Base-by-base conservation (phyloP, 2,797 vertebrate genomes). In the Anguilla marmorata region DNA sequence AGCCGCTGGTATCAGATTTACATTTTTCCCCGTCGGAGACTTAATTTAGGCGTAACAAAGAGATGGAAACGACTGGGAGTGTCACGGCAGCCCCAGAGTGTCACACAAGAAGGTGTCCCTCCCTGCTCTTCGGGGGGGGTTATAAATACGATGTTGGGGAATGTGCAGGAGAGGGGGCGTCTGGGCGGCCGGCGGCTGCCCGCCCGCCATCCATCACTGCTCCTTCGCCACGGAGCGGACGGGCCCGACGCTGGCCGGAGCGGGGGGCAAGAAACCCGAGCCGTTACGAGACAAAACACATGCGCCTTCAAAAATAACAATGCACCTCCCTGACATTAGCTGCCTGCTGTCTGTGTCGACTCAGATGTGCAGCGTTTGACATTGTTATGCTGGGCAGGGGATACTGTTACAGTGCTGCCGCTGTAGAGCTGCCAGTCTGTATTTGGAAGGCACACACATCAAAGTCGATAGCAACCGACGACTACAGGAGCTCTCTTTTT, bases 281-380 rank as follows among this genome's bases (percentile, higher is more conserved):
- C 94, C 92, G 91, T 90, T 91, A 93, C 92, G 95, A 96, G 94
- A 96, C 96, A 96, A 79, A 96, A 96, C 96, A 96, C 94, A 94
- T 96, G 96, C 93, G 93, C 94, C 94, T 91, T 97, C 96, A 95
- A 96, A 97, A 97, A 97, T 95, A 97, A 96, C 96, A 97, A 95
- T 95, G 92, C 90, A 88, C 7, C 94, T 91, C 91, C 91, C 93
- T 94, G 95, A 92, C 95, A 90, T 91, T 86, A 88, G 69, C 92
- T 90, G 91, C 91, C 94, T 93, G 92, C 93, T 92, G 88, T 87
- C 91, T 89, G 86, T 91, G 93, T 87, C 88, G 86, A 89, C 94
- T 92, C 91, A 94, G 93, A 91, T 89, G 90, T 90, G 90, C 89
- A 72, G 90, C 90, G 63, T 84, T 90, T 94, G 91, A 92, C 92